These are phyloP conservation scores for Aricia artaxerxes DNA, from an alignment of 2,888 invertebrate genomes.

Conservation along the genomic window DNA sequence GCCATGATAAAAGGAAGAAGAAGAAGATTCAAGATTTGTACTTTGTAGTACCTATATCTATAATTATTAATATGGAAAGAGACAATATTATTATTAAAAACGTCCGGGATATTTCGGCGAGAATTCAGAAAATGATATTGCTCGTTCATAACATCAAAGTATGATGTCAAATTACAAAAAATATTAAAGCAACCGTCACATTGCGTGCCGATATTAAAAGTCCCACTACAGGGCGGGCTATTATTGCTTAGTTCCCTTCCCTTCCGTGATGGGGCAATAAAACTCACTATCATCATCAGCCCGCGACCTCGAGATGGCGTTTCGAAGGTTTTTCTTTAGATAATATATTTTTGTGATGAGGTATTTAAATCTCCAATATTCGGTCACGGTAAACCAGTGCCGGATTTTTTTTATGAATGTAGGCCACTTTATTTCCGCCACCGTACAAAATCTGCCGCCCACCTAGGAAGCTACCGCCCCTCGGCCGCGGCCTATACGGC, in stretches of 20 bases:
- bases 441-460: too few species aligned
- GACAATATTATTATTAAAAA: not conserved
- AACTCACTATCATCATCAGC: not conserved
- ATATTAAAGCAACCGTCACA: constrained; percentile 39
- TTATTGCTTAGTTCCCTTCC: constrained; percentile 21
- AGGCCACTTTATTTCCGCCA: too few species aligned
- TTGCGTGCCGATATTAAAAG: constrained; percentile 29
- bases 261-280: constrained; percentile 13
- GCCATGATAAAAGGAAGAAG: too few species aligned
- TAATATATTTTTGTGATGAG: too few species aligned
- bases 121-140: constrained; percentile 30
- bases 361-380: too few species aligned
- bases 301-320: not conserved
- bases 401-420: too few species aligned
- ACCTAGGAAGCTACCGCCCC: too few species aligned
- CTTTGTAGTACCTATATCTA: too few species aligned
- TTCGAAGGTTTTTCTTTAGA: not conserved
- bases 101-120: not conserved
- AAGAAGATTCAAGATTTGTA: too few species aligned
- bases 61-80: not conserved
- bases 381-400: too few species aligned
- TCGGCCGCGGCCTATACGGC: too few species aligned
- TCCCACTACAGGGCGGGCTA: constrained; percentile 24
- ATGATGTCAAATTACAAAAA: constrained; percentile 39
- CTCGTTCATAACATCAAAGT: constrained; percentile 37